phyloP scores from a whole-genome alignment of 2,797 vertebrate genomes.

The Rhadinocentrus ornatus region DNA sequence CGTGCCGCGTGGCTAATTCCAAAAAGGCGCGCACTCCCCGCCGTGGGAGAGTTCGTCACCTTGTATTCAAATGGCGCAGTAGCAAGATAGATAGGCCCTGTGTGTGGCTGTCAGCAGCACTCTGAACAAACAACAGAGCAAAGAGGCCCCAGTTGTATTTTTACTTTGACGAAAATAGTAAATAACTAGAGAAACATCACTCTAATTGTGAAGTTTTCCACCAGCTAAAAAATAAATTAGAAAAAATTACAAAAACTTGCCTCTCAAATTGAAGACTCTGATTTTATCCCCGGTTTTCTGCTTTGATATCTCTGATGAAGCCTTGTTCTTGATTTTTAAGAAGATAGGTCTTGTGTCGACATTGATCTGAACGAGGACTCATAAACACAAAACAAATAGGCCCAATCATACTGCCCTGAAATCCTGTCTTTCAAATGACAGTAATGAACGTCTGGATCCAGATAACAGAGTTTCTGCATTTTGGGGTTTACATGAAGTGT shows the following conservation, averaged over 20 bases:
- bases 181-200: slow-evolving; percentile 5
- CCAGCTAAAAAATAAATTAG: neutral
- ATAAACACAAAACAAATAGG: too few relatives aligned
- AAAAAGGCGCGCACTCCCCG: slow-evolving; percentile 68
- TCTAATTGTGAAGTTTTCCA: neutral
- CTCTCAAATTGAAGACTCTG: neutral
- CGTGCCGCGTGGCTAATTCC: slow-evolving; percentile 77
- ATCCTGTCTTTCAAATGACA: neutral
- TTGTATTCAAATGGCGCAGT: slow-evolving; percentile 48
- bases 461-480: neutral
- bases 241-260: neutral
- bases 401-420: too few relatives aligned
- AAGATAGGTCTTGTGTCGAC: neutral
- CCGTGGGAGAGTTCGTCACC: slow-evolving; percentile 75
- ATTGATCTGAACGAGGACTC: neutral
- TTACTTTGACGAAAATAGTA: neutral
- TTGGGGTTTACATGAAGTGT: neutral
- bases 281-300: neutral
- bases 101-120: slow-evolving; percentile 30
- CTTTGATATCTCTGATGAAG: neutral
- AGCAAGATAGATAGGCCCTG: slow-evolving; percentile 29
- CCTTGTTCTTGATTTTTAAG: neutral
- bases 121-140: slow-evolving; percentile 9
- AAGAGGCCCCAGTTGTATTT: slow-evolving; percentile 13
- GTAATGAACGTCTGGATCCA: neutral